Base-by-base conservation (phyloP, 2,888 invertebrate species). In the Orthosia gracilis region DNA sequence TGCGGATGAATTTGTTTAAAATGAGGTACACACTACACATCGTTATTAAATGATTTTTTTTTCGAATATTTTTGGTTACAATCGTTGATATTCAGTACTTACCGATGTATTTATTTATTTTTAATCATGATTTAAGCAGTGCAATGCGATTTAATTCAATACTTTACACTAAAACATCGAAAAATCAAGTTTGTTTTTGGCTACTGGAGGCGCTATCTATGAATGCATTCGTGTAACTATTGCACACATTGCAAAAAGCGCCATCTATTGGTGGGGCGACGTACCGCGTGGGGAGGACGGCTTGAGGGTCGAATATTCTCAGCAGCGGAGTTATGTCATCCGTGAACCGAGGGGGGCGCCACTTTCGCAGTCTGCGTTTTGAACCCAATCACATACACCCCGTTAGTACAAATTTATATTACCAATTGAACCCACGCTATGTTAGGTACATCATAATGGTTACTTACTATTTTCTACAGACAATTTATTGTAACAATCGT, bases 331-430 rank as follows among this genome's bases (percentile, higher is more conserved):
- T 98, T 93, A 98, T 98, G 96, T 98, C 98, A 91, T 98, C 97
- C 89, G 97, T 97, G 97, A 98, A 97, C 95, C 98, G 97, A 88
- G 98, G 98, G 92, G 98, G 98, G 90, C 98, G 97, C 98, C 98
- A 98, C 95, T 98, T 98, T 96, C 98, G 98, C 93, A 97, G 97
- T 95, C 98, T 98, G 96, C 89, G 89, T 94, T 93, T 92, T 88
- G 87, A 91, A 91, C 91, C 93, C 91, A 93, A 92, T 88, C 91
- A 90, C 91, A 87, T 77, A 79, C 78, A 90, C 89, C 91, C 89
- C 86, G 87, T 90, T 90, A 91, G 88, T 89, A 86, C 76, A 87
- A n/a, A 87, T 83, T 84, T 83, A 85, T 76, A 81, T 83, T 76
- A 85, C 86, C 86, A 89, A 86, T 83, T 76, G 59, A 80, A 79